These are phyloP conservation scores for Schizotus pectinicornis DNA, from an alignment of 2,888 invertebrate species.

Conservation along the genomic window DNA sequence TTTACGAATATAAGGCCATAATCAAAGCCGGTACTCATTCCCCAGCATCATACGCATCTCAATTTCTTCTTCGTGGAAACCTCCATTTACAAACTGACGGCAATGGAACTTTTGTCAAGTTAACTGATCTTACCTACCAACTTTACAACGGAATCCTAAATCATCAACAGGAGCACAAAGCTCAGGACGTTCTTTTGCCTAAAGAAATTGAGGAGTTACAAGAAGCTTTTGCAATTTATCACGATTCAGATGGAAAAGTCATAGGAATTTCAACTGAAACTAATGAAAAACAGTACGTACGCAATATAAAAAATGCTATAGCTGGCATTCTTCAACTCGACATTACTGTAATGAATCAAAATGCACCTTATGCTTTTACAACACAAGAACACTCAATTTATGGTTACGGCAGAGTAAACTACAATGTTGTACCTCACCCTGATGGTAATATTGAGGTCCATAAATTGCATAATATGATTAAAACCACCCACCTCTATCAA, in stretches of 20 bases:
- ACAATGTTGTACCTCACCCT: conserved; percentile 46
- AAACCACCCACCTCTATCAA: conserved; percentile 45
- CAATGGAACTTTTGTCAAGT: conserved; percentile 46
- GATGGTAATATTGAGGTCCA: conserved; percentile 43
- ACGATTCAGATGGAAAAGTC: conserved; percentile 44
- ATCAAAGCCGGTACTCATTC: conserved; percentile 52
- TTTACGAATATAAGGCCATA: conserved; percentile 55
- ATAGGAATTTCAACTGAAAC: conserved; percentile 47
- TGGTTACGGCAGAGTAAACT: conserved; percentile 51
- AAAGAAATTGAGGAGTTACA: conserved; percentile 36
- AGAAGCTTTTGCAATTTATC: conserved; percentile 40
- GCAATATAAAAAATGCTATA: conserved; percentile 57
- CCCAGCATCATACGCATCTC: conserved; percentile 50
- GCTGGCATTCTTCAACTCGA: conserved; percentile 57
- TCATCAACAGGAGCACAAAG: conserved; percentile 25
- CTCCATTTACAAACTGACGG: conserved; percentile 47
- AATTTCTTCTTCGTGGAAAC: conserved; percentile 51
- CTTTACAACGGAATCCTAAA: conserved; percentile 48
- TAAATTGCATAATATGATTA: conserved; percentile 48
- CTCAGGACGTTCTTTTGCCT: conserved; percentile 36
- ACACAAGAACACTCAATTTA: conserved; percentile 54
- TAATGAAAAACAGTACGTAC: conserved; percentile 52
- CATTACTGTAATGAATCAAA: conserved; percentile 35
- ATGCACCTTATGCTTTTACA: conserved; percentile 44
- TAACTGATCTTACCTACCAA: conserved; percentile 49